Base-by-base conservation (phyloP, 1,140 invertebrate genomes). In the Chymomyza costata region DNA sequence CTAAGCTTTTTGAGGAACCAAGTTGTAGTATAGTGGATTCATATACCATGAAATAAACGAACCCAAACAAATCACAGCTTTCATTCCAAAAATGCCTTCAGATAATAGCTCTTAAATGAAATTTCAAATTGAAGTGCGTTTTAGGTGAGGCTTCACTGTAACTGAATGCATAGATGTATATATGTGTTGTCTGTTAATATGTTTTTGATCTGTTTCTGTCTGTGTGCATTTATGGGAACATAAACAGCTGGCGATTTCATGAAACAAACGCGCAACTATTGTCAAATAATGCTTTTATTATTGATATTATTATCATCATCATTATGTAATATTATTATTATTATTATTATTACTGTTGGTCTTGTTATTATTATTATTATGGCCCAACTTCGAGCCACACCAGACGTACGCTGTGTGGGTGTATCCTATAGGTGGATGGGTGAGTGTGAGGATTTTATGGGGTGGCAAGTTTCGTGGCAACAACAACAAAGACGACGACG, bases 221-320 rank as follows among this genome's bases (percentile, higher is more conserved):
- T 51, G 45, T 51, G 45, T 54, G 55, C 47, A 59, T 38, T 64
- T 64, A 68, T 63, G 66, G 66, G 62, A 66, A 71, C 55, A 63
- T 67, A 56, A 78, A 78, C 73, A 64, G 45, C 63, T 80, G 62
- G 57, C 59, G 71, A 71, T 78, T 71, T 67, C 67, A 73, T 25
- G 21, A 25, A 8, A 56, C 53, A 63, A 62, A 17, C 51, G 28
- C 39, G 37, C 51, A 67, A 78, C 66, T 78, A 78, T 78, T 67
- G 67, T 44, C 66, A 49, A 71, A 65, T 71, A 66, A 76, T 78
- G 21, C 45, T 6, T 34, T 25, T 56, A 51, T 71, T 58, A 65
- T 78, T 78, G 62, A 63, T 66, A 67, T 65, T 64, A 65, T 58
- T 65, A 65, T 64, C 43, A 56, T 65, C 50, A 58, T 65, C 50